Evolutionary conservation across 2,888 invertebrate genomes (phyloP), one percentile per base, ranked within the genome.

Genomic region (Oscheius sp.): DNA sequence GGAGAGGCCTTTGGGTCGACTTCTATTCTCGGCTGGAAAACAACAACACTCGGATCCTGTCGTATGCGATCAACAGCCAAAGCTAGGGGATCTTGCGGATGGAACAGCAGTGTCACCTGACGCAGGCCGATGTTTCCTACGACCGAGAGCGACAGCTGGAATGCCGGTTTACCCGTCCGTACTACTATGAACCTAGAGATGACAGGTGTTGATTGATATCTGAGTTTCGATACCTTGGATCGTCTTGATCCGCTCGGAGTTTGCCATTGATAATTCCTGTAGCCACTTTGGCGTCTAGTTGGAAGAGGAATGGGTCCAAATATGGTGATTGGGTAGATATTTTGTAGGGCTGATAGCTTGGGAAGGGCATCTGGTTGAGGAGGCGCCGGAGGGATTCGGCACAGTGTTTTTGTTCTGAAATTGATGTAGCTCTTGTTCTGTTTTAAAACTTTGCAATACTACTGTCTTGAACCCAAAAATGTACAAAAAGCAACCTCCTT

Each of bases 301-400:
- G 75, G 73, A 83, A 84, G 35, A 78, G 35, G 21, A 62, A 47
- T 1, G 83, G 79, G 60, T 84, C 84, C 51, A 84, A 60, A 42
- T 78, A 84, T 10, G 84, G 84, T 1, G 82, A 58, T 11, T 48
- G 50, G 11, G 68, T 21, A 4, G 72, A 65, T 2, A 75, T 53
- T 37, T 75, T 72, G 47, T 62, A 72, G 7, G 51, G 72, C 62
- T 72, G 72, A 53, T 63, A 55, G n/a, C 50, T 72, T 1, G 72
- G 29, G 10, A 62, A 63, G 2, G 72, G 72, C 21, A 72, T 21
- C 29, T 60, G 60, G 51, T 63, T 62, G 13, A 72, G 55, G 1
- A 72, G 62, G 0, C 72, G 32, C 7, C 72, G 50, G 1, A 72
- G n/a, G 1, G 63, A 58, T n/a, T 70, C 70, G n/a, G 21, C 2